Base-by-base conservation (phyloP, 2,113 vertebrate genomes). In the Eira barbara region DNA sequence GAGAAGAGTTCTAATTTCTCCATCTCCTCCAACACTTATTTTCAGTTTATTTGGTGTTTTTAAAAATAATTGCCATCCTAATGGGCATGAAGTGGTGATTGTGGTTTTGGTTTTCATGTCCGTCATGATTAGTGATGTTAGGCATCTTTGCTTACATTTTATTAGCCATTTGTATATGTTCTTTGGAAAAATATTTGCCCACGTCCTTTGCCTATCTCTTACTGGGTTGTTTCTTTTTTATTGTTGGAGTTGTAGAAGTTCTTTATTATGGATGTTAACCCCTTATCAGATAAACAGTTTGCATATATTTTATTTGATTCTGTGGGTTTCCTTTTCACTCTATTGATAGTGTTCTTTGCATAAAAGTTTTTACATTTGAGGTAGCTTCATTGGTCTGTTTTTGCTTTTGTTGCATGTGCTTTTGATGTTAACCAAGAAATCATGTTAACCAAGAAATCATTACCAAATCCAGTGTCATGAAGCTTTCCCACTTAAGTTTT, bases 361-460 rank as follows among this genome's bases (percentile, higher is more conserved):
- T 15, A 91, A 23, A 83, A 25, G 15, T 80, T 83, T 80, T 59
- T 59, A 52, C 69, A 52, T 84, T 87, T 78, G 52, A 82, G 59
- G 4, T 67, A 14, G 31, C 18, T 10, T 10, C 34, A 7, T 91
- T 57, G 86, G 55, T 86, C 69, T 49, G 2, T 79, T 97, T 95
- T 97, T 96, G 69, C 36, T 95, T 89, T 89, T 86, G 20, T 67
- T 94, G 21, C 27, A 10, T 42, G 0, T 91, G 42, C 59, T 84
- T 92, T 96, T 93, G 31, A 20, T 96, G 11, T 92, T 78, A 74
- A 61, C 23, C 27, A 92, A 78, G 59, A 85, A 91, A 94, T 76
- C 34, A 65, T 71, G 13, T 49, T 78, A 74, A 61, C 29, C 27
- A 90, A 78, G 73, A 85, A 91, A 94, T 76, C 34, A 65, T 76